Percentiles rank a stretch among this genome's conserved stretches.
Conservation (phyloP, 1,140 invertebrate genomes). For the Listronotus bonariensis region DNA sequence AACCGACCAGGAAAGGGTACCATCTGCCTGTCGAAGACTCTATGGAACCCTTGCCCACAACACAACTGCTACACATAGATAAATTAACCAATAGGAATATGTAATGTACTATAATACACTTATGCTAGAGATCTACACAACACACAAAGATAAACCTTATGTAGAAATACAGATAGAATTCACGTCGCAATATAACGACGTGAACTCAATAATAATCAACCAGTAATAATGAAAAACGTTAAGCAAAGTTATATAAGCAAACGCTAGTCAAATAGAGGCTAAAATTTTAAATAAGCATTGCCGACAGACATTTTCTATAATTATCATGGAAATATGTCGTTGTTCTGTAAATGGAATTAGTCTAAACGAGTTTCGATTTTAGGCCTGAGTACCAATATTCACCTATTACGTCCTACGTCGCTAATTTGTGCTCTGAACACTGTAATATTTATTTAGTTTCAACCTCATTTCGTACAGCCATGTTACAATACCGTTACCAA, state of each 20-base stretch:
- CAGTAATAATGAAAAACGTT: slow-evolving; percentile 45
- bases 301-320: slow-evolving; percentile 51
- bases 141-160: slow-evolving; percentile 57
- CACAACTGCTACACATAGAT: slow-evolving; percentile 57
- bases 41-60: slow-evolving; percentile 48
- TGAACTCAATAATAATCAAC: slow-evolving; percentile 43
- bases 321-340: slow-evolving; percentile 56
- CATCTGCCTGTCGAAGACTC: slow-evolving; percentile 23
- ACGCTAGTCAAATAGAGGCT: slow-evolving; percentile 54
- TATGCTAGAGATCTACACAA: slow-evolving; percentile 57
- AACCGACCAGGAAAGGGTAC: slow-evolving; percentile 41
- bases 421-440: slow-evolving; percentile 51
- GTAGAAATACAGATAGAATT: slow-evolving; percentile 49
- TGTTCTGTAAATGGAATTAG: slow-evolving; percentile 57
- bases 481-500: slow-evolving; percentile 3
- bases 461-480: slow-evolving; percentile 9
- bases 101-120: slow-evolving; percentile 56
- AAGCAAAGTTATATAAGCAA: slow-evolving; percentile 46
- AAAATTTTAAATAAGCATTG: slow-evolving; percentile 55
- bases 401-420: slow-evolving; percentile 46
- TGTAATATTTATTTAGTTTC: slow-evolving; percentile 19
- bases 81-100: slow-evolving; percentile 57
- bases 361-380: slow-evolving; percentile 57
- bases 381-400: slow-evolving; percentile 55
- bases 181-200: slow-evolving; percentile 37